Base-by-base conservation (phyloP, 1,140 invertebrate species). In the Argopecten irradians region DNA sequence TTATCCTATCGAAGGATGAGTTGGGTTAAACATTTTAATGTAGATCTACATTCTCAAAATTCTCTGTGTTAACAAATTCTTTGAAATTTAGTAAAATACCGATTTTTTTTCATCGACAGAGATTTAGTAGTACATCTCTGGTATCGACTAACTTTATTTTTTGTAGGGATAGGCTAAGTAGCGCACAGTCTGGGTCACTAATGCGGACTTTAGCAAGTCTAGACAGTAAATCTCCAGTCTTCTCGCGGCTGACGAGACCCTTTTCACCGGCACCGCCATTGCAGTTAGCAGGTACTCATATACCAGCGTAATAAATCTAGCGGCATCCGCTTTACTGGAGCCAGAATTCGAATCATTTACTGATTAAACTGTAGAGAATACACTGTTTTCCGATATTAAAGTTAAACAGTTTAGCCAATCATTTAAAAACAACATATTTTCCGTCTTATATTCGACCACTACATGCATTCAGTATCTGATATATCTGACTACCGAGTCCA, bases 241-340 rank as follows among this genome's bases (percentile, higher is more conserved):
- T 71, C 55, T 71, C 55, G 22, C n/a, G 55, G 5, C 55, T 5
- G 13, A 71, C 55, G 55, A 71, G 22, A 71, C 28, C 55, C 55
- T 71, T 71, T 71, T 71, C 55, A 71, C 55, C 55, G 55, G 55
- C 55, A 71, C 55, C 55, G 16, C 55, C 55, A 71, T 71, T 71
- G 16, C 55, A 28, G 13, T 7, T 11, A 28, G 55, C 1, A 71
- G 55, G 55, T 71, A 71, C 55, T 28, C 8, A 5, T 1, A 71
- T n/a, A 71, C n/a, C 11, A 11, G 8, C 22, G 5, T 28, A 28
- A 5, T 71, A n/a, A 5, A 71, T 71, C 55, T 71, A 5, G 5
- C 19, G n/a, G 16, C 55, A 71, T 71, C 55, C n/a, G n/a, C n/a
- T n/a, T 28, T 28, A 5, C n/a, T 28, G 7, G 2, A 11, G 1